Evolutionary conservation across 1,140 invertebrate species (phyloP).

Genomic region (Drosophila kepulauana): DNA sequence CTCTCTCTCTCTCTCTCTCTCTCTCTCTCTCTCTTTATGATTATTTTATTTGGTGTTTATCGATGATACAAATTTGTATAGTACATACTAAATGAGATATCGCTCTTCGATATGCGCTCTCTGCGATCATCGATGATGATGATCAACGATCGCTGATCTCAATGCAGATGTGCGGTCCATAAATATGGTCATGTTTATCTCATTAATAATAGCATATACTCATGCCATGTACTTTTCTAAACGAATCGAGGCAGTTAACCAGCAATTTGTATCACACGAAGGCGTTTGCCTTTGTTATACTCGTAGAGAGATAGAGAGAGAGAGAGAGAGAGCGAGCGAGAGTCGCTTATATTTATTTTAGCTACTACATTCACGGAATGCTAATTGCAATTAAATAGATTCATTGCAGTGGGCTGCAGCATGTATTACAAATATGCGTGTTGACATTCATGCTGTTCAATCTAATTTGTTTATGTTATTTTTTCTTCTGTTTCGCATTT

Average conservation of each 20-base stretch:
- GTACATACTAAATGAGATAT: conserved; percentile 15
- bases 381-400: conserved; percentile 36
- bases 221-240: conserved; percentile 6
- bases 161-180: conserved; percentile 26
- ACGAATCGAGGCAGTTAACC: not conserved
- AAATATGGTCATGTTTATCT: conserved; percentile 44
- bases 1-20: no score
- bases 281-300: conserved; percentile 45
- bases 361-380: conserved; percentile 10
- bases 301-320: not conserved
- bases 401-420: not conserved
- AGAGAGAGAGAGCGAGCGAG: not conserved
- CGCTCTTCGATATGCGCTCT: not conserved
- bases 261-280: conserved; percentile 34
- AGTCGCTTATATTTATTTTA: not conserved
- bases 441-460: conserved; percentile 13
- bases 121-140: not conserved
- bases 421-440: not conserved
- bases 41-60: conserved; percentile 22
- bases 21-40: not conserved
- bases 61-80: conserved; percentile 28
- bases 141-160: not conserved
- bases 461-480: conserved; percentile 24
- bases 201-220: conserved; percentile 7
- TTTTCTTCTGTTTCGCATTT: not conserved